Evolutionary conservation across 2,888 invertebrate genomes (phyloP).

Genomic region (Siphlonurus alternatus): DNA sequence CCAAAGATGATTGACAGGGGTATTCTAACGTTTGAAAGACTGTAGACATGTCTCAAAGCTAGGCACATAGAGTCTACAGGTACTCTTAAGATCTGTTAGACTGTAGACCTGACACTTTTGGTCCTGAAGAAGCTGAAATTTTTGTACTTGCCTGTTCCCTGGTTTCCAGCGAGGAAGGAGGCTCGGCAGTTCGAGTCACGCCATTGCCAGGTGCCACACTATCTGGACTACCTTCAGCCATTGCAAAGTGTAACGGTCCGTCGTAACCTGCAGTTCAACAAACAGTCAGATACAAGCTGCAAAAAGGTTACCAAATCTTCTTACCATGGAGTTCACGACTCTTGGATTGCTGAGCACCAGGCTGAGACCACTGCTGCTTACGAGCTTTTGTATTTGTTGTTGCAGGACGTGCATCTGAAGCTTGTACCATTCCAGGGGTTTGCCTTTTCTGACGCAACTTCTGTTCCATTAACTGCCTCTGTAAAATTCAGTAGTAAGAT

Average conservation of each 20-base stretch:
- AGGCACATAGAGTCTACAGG: too few species aligned
- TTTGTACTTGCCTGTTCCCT: background rate
- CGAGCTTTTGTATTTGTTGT: constrained; percentile 13
- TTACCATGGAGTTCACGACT: constrained; percentile 52
- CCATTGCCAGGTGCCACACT: constrained; percentile 15
- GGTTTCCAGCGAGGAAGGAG: background rate
- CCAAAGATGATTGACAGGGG: too few species aligned
- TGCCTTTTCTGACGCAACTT: constrained; percentile 77
- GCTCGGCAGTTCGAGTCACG: background rate
- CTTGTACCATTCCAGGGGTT: constrained; percentile 71
- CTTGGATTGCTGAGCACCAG: constrained; percentile 13
- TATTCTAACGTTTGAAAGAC: too few species aligned
- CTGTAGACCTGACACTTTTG: too few species aligned
- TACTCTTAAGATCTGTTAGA: too few species aligned
- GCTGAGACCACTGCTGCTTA: constrained; percentile 12
- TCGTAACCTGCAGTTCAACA: constrained; percentile 46
- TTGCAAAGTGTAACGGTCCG: constrained; percentile 72
- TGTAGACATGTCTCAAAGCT: too few species aligned
- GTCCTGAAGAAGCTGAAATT: too few species aligned
- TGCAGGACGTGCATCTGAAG: constrained; percentile 45
- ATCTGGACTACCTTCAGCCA: constrained; percentile 67
- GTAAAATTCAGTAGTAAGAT: constrained; percentile 18
- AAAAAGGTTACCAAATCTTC: background rate
- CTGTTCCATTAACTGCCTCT: constrained; percentile 77
- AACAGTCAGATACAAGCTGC: background rate